Conservation (phyloP, 2,888 invertebrate genomes). For the Morinoia aosen region DNA sequence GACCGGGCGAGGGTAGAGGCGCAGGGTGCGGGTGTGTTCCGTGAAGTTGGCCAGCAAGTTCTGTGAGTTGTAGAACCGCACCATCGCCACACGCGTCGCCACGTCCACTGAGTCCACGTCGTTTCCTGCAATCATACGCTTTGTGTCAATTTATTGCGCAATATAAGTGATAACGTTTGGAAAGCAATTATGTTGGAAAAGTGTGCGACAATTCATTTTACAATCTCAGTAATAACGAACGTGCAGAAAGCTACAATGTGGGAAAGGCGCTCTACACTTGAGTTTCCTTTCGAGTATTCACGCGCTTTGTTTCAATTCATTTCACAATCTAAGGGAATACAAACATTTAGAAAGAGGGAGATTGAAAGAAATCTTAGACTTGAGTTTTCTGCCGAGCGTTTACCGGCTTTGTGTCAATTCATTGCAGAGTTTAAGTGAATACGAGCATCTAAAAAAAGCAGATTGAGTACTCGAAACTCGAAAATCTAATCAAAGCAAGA, state of each 20-base stretch:
- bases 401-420: too few species aligned
- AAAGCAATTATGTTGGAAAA: background rate
- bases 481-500: too few species aligned
- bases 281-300: conserved; percentile 75
- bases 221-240: too few species aligned
- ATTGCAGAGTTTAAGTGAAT: too few species aligned
- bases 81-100: conserved; percentile 98
- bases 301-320: background rate
- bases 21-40: conserved; percentile 95
- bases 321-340: background rate
- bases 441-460: too few species aligned
- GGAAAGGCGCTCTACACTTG: too few species aligned
- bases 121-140: conserved; percentile 73
- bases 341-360: too few species aligned
- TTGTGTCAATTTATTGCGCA: background rate
- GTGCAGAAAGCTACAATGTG: too few species aligned
- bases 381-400: too few species aligned
- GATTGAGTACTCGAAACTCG: too few species aligned
- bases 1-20: conserved; percentile 97
- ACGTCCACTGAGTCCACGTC: conserved; percentile 99
- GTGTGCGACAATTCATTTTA: background rate
- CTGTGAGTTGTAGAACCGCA: conserved; percentile 97
- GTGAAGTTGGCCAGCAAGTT: conserved; percentile 97
- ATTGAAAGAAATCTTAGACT: too few species aligned
- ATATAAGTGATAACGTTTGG: background rate